phyloP scores from a whole-genome alignment of 2,113 vertebrate species.

The Vidua chalybeata region DNA sequence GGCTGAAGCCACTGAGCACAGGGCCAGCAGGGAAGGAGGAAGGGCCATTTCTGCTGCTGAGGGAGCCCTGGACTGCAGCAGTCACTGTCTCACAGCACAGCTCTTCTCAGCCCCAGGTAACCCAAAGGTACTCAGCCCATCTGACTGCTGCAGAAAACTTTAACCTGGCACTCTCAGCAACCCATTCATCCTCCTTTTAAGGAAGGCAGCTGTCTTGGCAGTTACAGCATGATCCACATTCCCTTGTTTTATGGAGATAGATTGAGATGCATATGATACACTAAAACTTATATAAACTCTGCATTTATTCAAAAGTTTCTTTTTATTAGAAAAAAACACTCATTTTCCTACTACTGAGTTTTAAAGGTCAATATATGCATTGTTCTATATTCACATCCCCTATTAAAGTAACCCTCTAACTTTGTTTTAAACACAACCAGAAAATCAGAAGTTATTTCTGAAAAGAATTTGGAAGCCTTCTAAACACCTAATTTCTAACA shows the following conservation, averaged over 20 bases:
- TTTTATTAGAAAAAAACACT: background rate
- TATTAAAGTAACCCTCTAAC: background rate
- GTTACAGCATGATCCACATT: background rate
- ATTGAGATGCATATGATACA: fast-evolving
- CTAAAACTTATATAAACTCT: background rate
- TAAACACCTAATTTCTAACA: background rate
- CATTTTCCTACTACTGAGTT: background rate
- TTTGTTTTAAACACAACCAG: background rate
- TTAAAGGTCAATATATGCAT: background rate
- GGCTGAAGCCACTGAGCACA: background rate
- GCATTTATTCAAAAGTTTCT: background rate
- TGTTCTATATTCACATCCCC: background rate
- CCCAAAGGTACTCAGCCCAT: fast-evolving
- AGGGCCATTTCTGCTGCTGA: background rate
- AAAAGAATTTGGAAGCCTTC: background rate
- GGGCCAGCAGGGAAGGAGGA: background rate
- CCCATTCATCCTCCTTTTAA: background rate
- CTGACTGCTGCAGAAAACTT: background rate
- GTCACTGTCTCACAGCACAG: fast-evolving
- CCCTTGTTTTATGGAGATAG: background rate
- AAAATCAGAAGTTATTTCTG: background rate
- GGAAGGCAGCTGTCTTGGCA: background rate
- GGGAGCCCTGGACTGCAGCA: background rate
- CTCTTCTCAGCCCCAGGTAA: background rate
- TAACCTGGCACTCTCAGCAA: background rate